These are phyloP conservation scores for Acrocyrtus sp. DNA, from an alignment of 2,888 invertebrate genomes.

Conservation along the genomic window DNA sequence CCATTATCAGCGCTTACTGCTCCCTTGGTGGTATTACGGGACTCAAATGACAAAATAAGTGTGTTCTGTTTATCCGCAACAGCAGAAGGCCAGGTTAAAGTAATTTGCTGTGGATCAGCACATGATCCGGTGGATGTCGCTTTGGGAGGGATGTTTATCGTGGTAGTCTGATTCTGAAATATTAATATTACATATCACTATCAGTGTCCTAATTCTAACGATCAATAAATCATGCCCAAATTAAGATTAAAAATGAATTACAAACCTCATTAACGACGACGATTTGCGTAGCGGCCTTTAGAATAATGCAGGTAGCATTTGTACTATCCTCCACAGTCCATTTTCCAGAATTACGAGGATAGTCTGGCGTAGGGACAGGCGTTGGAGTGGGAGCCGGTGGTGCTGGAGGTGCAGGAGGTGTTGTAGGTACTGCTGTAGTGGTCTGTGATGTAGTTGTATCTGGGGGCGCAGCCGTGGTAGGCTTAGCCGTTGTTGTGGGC, in stretches of 20 bases:
- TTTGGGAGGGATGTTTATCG: slow-evolving; percentile 54
- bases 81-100: slow-evolving; percentile 66
- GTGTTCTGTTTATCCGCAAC: slow-evolving; percentile 20
- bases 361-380: slow-evolving; percentile 61
- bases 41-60: slow-evolving; percentile 68
- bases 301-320: slow-evolving; percentile 74
- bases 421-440: slow-evolving; percentile 61
- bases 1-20: not conserved
- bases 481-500: not conserved
- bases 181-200: not conserved
- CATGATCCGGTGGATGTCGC: slow-evolving; percentile 67
- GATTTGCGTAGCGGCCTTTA: slow-evolving; percentile 76
- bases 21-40: slow-evolving; percentile 65
- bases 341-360: slow-evolving; percentile 67
- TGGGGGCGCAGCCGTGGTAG: slow-evolving; percentile 5
- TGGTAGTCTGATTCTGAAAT: slow-evolving; percentile 27
- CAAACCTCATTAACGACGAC: slow-evolving; percentile 70
- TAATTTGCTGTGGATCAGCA: slow-evolving; percentile 65
- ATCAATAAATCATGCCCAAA: not conserved
- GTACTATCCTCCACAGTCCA: slow-evolving; percentile 68
- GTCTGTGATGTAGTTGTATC: slow-evolving; percentile 46
- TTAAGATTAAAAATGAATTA: not conserved
- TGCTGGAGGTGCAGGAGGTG: slow-evolving; percentile 39
- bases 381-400: slow-evolving; percentile 38
- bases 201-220: not conserved